Evolutionary conservation across 2,888 invertebrate species (phyloP), one percentile per base, ranked within the genome.

Genomic region (Andrena minutula): DNA sequence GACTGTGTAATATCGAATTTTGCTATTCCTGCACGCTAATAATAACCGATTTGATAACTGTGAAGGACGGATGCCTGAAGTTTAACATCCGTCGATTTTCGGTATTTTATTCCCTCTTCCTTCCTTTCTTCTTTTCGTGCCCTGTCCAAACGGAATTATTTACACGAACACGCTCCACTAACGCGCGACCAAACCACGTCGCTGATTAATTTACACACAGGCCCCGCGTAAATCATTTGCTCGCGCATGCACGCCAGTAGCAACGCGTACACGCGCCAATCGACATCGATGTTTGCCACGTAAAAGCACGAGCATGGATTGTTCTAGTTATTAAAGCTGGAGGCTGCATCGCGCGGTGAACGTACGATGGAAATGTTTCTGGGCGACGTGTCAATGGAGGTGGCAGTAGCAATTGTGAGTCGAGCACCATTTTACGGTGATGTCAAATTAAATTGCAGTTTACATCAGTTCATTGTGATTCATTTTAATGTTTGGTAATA

Each of bases 281-380:
- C 58, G 16, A 26, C 47, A 41, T 23, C 51, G 51, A 23, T 63
- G 65, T 69, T 79, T 75, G 85, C 79, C 75, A 71, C 76, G 75
- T 76, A 82, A 85, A 51, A 68, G 58, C 58, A 47, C 35, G 77
- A 83, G 68, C 80, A 86, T 78, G 77, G 79, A 75, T 83, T 73
- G 83, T 73, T 75, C 72, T 64, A 75, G 83, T 85, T 86, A 83
- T 86, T 80, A 83, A 79, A 77, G 79, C 63, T 79, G 47, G 47
- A 47, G 66, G 47, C 65, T 49, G 58, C 32, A 63, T 78, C 41
- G 28, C 35, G 63, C 20, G 2, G 35, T 23, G 56, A 32, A 61
- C 20, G n/a, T 49, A 51, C 26, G 30, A 61, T 71, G 16, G 41
- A 47, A 68, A 32, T 47, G 30, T 30, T 61, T 8, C 32, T 32